These are phyloP conservation scores for Apocrypta bakeri DNA, from an alignment of 1,140 invertebrate species.

Conservation along the genomic window DNA sequence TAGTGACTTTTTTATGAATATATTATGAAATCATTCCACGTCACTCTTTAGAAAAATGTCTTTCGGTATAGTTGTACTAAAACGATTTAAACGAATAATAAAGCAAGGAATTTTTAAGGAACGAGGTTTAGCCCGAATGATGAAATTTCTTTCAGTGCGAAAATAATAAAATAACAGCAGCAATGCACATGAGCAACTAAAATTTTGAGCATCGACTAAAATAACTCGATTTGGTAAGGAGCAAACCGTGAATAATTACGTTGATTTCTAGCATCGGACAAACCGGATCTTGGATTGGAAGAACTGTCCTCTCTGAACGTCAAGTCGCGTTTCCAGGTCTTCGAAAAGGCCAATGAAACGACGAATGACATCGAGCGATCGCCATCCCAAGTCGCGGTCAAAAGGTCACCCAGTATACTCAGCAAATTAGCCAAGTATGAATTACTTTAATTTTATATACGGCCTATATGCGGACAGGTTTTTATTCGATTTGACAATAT, in stretches of 20 bases:
- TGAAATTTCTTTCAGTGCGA: background rate
- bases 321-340: conserved; percentile 90
- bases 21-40: background rate
- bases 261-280: conserved; percentile 83
- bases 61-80: background rate
- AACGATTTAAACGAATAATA: background rate
- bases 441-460: background rate
- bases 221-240: conserved; percentile 7
- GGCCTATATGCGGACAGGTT: no score
- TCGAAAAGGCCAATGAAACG: conserved; percentile 80
- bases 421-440: conserved; percentile 87
- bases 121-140: background rate
- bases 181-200: background rate
- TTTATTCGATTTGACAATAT: background rate
- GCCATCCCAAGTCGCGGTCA: conserved; percentile 79
- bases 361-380: conserved; percentile 76
- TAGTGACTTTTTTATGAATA: background rate
- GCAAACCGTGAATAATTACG: background rate
- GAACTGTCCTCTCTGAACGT: conserved; percentile 88
- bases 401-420: conserved; percentile 84
- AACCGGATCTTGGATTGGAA: conserved; percentile 90
- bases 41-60: no score
- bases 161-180: conserved; percentile 4
- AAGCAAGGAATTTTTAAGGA: background rate
- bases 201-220: conserved; percentile 20